Evolutionary conservation across 2,797 vertebrate species (phyloP).

Genomic region (Strix occidentalis): DNA sequence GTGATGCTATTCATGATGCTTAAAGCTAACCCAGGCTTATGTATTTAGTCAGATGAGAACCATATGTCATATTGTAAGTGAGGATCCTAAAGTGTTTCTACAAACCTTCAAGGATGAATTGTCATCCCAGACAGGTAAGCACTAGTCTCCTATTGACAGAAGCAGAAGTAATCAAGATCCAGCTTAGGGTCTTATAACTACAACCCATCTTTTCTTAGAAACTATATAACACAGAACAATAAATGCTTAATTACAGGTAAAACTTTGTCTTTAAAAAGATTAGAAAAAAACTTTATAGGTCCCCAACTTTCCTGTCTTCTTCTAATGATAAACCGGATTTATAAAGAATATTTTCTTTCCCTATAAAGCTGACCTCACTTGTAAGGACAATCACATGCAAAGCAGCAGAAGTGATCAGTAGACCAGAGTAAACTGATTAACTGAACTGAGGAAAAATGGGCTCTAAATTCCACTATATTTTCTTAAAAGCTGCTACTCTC

Average conservation of each 20-base stretch:
- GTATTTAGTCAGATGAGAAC: neutral
- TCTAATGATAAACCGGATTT: neutral
- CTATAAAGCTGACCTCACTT: conserved; percentile 18
- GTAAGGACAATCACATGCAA: conserved; percentile 37
- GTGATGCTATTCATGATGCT: neutral
- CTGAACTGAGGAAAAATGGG: conserved; percentile 7
- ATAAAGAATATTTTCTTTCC: neutral
- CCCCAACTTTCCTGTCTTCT: neutral
- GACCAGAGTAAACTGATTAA: conserved; percentile 56
- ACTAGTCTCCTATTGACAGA: neutral
- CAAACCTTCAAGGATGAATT: neutral
- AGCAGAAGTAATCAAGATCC: neutral
- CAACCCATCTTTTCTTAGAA: neutral
- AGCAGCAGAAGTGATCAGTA: conserved; percentile 47
- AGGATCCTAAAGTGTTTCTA: neutral
- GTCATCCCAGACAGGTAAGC: neutral
- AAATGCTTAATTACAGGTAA: neutral
- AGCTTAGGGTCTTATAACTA: neutral
- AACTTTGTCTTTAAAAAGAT: neutral
- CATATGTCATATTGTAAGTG: neutral
- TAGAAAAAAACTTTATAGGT: neutral
- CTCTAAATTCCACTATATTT: conserved; percentile 40
- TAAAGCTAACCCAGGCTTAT: neutral
- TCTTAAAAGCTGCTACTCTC: conserved; percentile 23
- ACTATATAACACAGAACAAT: neutral